A percentile compares a stretch with the other conserved stretches of the same genome.
phyloP scores from a whole-genome alignment of 2,113 vertebrate species.

The Galeopterus variegatus region DNA sequence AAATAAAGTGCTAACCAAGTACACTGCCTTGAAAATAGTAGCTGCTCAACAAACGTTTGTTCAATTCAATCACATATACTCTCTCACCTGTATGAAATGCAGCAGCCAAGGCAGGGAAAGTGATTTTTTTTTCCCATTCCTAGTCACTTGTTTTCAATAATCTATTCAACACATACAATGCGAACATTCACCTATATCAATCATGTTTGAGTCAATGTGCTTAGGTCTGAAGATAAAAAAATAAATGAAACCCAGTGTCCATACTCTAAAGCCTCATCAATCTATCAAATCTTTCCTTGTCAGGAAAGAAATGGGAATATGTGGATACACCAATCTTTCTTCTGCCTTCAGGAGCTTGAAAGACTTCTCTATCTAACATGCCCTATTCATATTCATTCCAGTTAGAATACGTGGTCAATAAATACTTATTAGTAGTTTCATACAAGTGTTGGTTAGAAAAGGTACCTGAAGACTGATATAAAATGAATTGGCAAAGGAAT shows the following conservation, averaged over 20 bases:
- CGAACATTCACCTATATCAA: background rate
- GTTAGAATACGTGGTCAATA: background rate
- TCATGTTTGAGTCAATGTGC: background rate
- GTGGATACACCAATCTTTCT: background rate
- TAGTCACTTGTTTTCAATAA: background rate
- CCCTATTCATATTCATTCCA: conserved; percentile 2
- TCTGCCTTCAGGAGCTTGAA: background rate
- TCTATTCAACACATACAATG: background rate
- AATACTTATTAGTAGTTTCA: background rate
- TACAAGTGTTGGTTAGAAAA: background rate
- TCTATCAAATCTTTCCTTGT: background rate
- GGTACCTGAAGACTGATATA: background rate
- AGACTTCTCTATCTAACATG: background rate
- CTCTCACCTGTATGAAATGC: background rate
- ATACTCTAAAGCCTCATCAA: background rate
- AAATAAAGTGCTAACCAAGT: background rate
- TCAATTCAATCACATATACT: background rate
- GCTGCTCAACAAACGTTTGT: background rate
- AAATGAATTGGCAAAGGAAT: background rate
- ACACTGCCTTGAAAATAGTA: background rate
- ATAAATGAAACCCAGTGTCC: background rate
- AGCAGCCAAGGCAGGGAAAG: background rate
- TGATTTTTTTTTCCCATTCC: background rate
- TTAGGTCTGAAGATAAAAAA: background rate
- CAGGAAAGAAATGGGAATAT: background rate